Evolutionary conservation across 2,113 vertebrate genomes (phyloP).

Genomic region (Prunella fulvescens): DNA sequence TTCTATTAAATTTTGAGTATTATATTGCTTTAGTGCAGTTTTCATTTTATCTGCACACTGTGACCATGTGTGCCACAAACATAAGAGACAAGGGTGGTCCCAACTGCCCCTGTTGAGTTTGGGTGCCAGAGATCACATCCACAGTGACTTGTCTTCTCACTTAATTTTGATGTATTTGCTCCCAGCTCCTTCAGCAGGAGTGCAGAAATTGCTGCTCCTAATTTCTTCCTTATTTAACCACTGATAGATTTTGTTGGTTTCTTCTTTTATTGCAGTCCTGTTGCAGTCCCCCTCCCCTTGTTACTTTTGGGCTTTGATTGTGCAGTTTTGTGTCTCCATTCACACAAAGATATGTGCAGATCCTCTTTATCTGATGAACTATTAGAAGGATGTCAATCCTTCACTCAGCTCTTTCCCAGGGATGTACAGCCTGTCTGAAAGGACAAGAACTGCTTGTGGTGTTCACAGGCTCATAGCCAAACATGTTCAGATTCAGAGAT

Average conservation of each 20-base stretch:
- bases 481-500: neutral
- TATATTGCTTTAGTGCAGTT: neutral
- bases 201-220: neutral
- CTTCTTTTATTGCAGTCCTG: neutral
- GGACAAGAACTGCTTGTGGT: neutral
- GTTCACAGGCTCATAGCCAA: neutral
- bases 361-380: neutral
- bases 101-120: neutral
- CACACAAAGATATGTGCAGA: neutral
- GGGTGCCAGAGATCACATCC: too few species aligned
- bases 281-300: neutral
- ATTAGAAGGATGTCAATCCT: neutral
- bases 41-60: neutral
- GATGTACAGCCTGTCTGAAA: neutral
- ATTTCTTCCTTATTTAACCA: neutral
- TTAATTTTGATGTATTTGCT: neutral
- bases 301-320: neutral
- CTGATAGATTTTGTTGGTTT: neutral
- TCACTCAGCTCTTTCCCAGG: neutral
- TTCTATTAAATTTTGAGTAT: neutral
- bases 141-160: fast-evolving
- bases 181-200: neutral
- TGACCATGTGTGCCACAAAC: neutral
- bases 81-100: neutral
- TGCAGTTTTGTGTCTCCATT: neutral